Evolutionary conservation across 2,113 vertebrate species (phyloP), one percentile per base, ranked within the genome.

Genomic region (Cacatua alba): DNA sequence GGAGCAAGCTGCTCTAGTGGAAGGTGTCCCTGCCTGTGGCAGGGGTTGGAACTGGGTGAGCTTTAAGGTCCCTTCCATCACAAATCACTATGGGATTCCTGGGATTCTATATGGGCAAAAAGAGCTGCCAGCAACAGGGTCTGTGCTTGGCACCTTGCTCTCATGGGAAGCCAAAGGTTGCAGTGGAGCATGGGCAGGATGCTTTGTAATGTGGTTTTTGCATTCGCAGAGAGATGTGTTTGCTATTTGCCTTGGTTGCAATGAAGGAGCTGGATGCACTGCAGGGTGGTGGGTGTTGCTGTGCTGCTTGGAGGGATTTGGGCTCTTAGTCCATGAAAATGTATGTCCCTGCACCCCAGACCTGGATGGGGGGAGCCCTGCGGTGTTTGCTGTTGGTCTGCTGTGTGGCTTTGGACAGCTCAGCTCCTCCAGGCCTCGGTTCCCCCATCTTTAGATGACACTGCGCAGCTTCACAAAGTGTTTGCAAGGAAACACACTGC

Each of bases 111-210:
- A 10, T 14, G 21, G 13, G 20, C 9, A 13, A 59, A 59, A 59
- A n/a, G 57, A 33, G 57, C 10, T 23, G 33, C 33, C 57, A 59
- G 63, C 46, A 37, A 53, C 71, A 23, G 60, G 53, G 16, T 23
- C 52, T 1, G 4, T 44, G 62, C 70, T 33, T 0, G 3, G 41
- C 67, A 21, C 59, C 57, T 3, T 23, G 60, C 59, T 52, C 23
- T 65, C n/a, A 1, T 0, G 7, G 64, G 59, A 20, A 19, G 49
- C 29, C 13, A 0, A 23, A 67, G 33, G 7, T 21, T 21, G 37
- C 43, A n/a, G 2, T 1, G 41, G 82, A 31, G 37, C 35, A 1
- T 5, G 77, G 77, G 6, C 6, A 41, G 43, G 62, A 8, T 9
- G 0, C 55, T 63, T 65, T 35, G 49, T 20, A 16, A 55, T 46